Evolutionary conservation across 2,888 invertebrate species (phyloP), one percentile per base, ranked within the genome.

Genomic region (Stenodera caucasica): DNA sequence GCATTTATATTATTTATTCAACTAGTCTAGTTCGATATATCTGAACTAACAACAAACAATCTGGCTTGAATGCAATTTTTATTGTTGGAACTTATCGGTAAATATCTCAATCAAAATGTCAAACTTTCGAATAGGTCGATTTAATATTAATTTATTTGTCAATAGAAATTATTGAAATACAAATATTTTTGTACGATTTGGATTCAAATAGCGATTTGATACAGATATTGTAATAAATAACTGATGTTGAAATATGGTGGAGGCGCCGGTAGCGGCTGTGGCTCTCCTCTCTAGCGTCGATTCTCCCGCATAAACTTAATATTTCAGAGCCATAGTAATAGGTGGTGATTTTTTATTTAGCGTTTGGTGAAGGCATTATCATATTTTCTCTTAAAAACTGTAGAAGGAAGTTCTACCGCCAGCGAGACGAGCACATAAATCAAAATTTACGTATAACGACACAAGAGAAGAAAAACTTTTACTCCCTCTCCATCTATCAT

Each of bases 1-100:
- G 72, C 74, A 73, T 73, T 72, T 73, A 74, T 72, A 70, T 71
- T 56, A 57, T 55, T 45, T 60, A 18, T 40, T 18, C 18, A 2
- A 9, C 8, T 30, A 1, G 4, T 14, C 12, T 14, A n/a, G 14
- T 11, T 8, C 2, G 15, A 21, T n/a, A n/a, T 32, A 21, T 33
- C 29, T 30, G 14, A 26, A 33, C n/a, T n/a, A 21, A 9, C 21
- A 30, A 52, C 32, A 52, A 26, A 21, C 30, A 11, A 15, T 50
- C 3, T n/a, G 11, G 1, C n/a, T 45, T 21, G 2, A 15, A 15
- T 37, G 37, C 11, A 26, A 26, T 5, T 2, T 11, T 9, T 18
- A 2, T 40, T 40, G 37, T 40, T 40, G 37, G 15, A 0, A 40
- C 9, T 18, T 12, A 26, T 26, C 26, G 26, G 26, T 26, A 26